Evolutionary conservation across 1,140 invertebrate species (phyloP).

Genomic region (Drosophila ficusphila): DNA sequence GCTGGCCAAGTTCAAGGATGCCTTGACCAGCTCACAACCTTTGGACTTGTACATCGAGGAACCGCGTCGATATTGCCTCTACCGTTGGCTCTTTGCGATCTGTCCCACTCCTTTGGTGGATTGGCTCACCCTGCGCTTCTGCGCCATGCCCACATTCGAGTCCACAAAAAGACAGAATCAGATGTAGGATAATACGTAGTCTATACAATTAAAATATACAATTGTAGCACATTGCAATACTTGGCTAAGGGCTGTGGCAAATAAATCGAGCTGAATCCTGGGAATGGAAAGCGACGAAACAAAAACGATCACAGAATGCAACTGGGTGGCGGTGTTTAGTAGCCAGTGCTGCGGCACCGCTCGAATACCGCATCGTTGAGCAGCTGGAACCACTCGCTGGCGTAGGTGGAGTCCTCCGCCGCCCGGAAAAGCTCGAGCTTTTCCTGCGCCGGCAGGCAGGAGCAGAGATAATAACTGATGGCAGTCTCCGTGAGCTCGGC

Average conservation of each 20-base stretch:
- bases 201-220: constrained; percentile 23
- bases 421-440: constrained; percentile 73
- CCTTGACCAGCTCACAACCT: constrained; percentile 85
- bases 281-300: constrained; percentile 9
- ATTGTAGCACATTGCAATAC: constrained; percentile 44
- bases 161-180: constrained; percentile 16
- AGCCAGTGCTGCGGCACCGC: constrained; percentile 72
- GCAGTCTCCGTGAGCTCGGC: constrained; percentile 75
- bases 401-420: constrained; percentile 75
- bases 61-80: constrained; percentile 85
- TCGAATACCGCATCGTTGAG: constrained; percentile 77
- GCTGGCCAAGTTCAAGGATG: constrained; percentile 85
- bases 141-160: constrained; percentile 85
- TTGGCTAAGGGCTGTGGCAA: constrained; percentile 47
- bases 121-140: constrained; percentile 85
- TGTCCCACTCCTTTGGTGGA: constrained; percentile 85
- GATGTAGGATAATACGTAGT: constrained; percentile 29
- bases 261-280: constrained; percentile 25
- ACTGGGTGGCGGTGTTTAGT: constrained; percentile 39
- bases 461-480: constrained; percentile 79
- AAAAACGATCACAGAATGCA: constrained; percentile 41
- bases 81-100: constrained; percentile 85
- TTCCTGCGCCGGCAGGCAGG: constrained; percentile 47
- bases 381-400: constrained; percentile 80
- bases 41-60: constrained; percentile 86